These are phyloP conservation scores for Coelopa pilipes DNA, from an alignment of 2,888 invertebrate species.

Conservation along the genomic window DNA sequence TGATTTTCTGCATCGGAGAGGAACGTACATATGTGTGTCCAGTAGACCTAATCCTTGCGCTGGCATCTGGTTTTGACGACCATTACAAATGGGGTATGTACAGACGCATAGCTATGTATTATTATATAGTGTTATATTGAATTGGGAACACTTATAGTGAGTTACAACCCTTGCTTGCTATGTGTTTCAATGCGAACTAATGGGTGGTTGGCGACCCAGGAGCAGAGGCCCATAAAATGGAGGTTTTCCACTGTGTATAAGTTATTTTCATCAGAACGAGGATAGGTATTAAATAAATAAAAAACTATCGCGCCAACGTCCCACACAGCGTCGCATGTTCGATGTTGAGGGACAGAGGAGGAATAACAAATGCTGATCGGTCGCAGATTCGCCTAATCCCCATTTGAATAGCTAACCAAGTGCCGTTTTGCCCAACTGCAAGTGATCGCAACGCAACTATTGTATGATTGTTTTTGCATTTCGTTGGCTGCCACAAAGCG, in stretches of 20 bases:
- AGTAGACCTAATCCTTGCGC: constrained; percentile 9
- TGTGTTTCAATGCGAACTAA: not conserved
- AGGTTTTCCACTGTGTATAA: not conserved
- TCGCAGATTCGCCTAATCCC: constrained; percentile 29
- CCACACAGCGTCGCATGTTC: not conserved
- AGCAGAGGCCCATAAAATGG: not conserved
- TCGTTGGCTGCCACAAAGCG: not conserved
- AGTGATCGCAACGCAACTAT: constrained; percentile 11
- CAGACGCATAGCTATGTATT: not conserved
- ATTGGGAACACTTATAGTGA: not conserved
- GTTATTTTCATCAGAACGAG: not conserved
- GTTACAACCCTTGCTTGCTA: constrained; percentile 27
- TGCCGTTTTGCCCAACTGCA: not conserved
- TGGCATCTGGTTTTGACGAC: constrained; percentile 29
- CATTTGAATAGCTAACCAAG: constrained; percentile 15
- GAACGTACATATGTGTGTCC: too few relatives aligned
- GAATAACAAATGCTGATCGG: not conserved
- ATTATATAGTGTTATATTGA: too few relatives aligned
- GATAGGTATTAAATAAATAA: too few relatives aligned
- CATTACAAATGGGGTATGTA: constrained; percentile 7
- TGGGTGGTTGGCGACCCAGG: not conserved
- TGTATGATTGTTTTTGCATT: constrained; percentile 10
- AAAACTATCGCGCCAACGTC: too few relatives aligned
- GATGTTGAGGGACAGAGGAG: not conserved
- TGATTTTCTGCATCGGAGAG: constrained; percentile 20